phyloP scores from a whole-genome alignment of 2,113 vertebrate species.

The Geococcyx californianus region DNA sequence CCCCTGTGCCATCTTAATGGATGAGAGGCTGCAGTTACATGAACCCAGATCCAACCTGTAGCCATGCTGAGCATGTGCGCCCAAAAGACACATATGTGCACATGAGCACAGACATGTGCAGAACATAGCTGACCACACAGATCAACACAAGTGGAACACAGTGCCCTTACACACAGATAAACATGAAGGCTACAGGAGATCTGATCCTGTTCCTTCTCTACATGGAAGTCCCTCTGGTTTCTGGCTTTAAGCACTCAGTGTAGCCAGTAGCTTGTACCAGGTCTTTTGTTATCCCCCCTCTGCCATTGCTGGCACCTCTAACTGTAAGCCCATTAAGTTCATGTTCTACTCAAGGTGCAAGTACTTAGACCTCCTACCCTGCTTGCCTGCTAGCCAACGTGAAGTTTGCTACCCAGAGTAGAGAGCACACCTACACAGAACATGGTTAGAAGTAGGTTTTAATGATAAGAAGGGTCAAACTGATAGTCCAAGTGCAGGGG shows the following conservation, averaged over 20 bases:
- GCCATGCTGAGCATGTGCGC: background rate
- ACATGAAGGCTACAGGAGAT: background rate
- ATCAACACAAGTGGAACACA: background rate
- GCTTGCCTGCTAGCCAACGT: background rate
- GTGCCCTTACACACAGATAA: background rate
- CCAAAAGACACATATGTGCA: background rate
- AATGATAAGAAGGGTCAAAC: background rate
- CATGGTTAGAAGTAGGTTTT: background rate
- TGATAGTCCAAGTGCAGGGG: background rate
- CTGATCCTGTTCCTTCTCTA: background rate
- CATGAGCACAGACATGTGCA: rapidly evolving
- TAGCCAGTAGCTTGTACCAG: background rate
- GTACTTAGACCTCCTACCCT: background rate
- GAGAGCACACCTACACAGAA: background rate
- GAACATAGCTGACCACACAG: background rate
- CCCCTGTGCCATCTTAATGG: background rate
- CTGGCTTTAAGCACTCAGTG: background rate
- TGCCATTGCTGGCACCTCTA: background rate
- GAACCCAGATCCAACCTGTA: background rate
- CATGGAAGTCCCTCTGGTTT: background rate
- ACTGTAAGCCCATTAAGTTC: background rate
- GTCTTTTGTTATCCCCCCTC: background rate
- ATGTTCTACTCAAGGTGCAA: background rate
- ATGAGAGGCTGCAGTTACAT: background rate
- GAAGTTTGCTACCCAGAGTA: background rate